Conservation (phyloP, 2,113 vertebrate species). For the Ursus arctos region DNA sequence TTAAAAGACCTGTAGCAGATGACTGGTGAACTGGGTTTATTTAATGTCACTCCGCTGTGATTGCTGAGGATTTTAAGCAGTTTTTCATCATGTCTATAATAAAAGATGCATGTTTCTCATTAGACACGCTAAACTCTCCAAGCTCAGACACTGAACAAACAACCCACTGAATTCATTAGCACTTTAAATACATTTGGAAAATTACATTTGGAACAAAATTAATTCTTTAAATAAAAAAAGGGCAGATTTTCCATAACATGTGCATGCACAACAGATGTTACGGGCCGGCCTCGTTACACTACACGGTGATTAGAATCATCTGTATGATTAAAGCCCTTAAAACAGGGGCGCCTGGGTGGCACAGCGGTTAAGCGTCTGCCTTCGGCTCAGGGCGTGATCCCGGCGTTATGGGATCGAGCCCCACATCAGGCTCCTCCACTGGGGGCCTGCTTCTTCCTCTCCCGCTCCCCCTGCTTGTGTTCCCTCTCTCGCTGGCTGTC, state of each 20-base stretch:
- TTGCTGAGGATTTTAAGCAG: neutral
- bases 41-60: neutral
- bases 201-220: slow-evolving; percentile 51
- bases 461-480: too few relatives aligned
- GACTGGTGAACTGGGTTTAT: neutral
- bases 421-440: too few relatives aligned
- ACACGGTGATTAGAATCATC: neutral
- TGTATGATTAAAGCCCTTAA: neutral
- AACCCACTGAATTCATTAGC: slow-evolving; percentile 47
- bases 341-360: neutral
- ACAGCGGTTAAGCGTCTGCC: too few relatives aligned
- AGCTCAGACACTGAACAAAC: slow-evolving; percentile 46
- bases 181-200: slow-evolving; percentile 47
- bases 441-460: too few relatives aligned
- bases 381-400: too few relatives aligned
- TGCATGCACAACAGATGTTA: neutral
- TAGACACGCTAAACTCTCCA: neutral
- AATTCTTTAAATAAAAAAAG: slow-evolving; percentile 66
- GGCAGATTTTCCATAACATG: slow-evolving; percentile 55
- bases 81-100: neutral
- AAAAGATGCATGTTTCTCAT: slow-evolving; percentile 33
- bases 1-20: neutral
- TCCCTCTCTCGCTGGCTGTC: too few relatives aligned
- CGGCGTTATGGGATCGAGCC: too few relatives aligned
- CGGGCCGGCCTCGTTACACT: neutral